Conservation (phyloP, 2,888 invertebrate genomes). For the Omphaloscelis lunosa region DNA sequence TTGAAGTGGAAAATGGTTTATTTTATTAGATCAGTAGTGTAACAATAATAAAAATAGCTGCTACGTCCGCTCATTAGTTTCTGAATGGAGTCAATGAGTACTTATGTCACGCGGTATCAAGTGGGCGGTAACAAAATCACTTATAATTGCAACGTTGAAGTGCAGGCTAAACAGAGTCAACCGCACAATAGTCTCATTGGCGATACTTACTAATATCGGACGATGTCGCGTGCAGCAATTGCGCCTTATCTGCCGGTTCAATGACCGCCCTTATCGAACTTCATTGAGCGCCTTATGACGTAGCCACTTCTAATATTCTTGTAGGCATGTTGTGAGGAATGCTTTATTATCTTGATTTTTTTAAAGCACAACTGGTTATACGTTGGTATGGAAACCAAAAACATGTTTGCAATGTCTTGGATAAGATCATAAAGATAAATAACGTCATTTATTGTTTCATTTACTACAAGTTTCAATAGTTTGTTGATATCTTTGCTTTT, state of each 20-base stretch:
- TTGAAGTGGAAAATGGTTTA: conserved; percentile 1
- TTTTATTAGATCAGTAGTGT: conserved; percentile 17
- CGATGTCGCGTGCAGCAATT: conserved; percentile 71
- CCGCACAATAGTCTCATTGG: conserved; percentile 66
- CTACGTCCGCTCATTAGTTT: conserved; percentile 10
- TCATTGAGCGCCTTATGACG: conserved; percentile 82
- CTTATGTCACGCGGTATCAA: conserved; percentile 36
- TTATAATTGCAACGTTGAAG: conserved; percentile 60
- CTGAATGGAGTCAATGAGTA: conserved; percentile 47
- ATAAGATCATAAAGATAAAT: conserved; percentile 30
- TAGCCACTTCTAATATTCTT: conserved; percentile 61
- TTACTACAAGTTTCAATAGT: conserved; percentile 7
- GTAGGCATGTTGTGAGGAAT: conserved; percentile 41
- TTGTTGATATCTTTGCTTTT: conserved; percentile 15
- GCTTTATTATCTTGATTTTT: conserved; percentile 44
- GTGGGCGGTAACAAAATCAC: conserved; percentile 56
- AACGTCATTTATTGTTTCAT: conserved; percentile 11
- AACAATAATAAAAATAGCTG: conserved; percentile 13
- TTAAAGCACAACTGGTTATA: conserved; percentile 9
- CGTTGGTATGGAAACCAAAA: conserved; percentile 20
- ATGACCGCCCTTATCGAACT: conserved; percentile 83
- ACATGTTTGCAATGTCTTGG: neutral
- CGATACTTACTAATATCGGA: conserved; percentile 67
- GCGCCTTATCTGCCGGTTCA: conserved; percentile 80
- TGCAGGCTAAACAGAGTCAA: conserved; percentile 59